A percentile compares a stretch with the other conserved stretches of the same genome.
Conservation (phyloP, 2,113 vertebrate genomes). For the Misgurnus mizolepis region DNA sequence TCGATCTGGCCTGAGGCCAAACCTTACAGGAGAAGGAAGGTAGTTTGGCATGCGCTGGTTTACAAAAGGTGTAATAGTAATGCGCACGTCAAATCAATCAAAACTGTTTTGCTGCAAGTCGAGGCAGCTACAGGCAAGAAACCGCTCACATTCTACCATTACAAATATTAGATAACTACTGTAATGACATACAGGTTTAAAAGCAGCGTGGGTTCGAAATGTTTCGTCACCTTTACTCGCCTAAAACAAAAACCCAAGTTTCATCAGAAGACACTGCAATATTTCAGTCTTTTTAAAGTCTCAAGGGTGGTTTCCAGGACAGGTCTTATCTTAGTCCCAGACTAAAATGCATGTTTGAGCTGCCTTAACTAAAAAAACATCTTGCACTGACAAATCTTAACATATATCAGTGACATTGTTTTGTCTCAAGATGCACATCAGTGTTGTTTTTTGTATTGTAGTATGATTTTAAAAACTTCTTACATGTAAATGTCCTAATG, state of each 20-base stretch:
- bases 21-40: slow-evolving; percentile 18
- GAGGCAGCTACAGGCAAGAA: background rate
- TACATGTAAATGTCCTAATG: too few relatives aligned
- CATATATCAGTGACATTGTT: too few relatives aligned
- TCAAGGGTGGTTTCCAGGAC: too few relatives aligned
- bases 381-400: too few relatives aligned
- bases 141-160: slow-evolving; percentile 4
- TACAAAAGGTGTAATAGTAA: slow-evolving; percentile 65
- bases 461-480: too few relatives aligned
- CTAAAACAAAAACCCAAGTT: background rate
- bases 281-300: background rate
- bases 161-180: slow-evolving; percentile 10
- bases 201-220: slow-evolving; percentile 7
- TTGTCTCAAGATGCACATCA: too few relatives aligned
- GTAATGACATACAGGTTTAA: slow-evolving; percentile 17
- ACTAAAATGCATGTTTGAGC: too few relatives aligned
- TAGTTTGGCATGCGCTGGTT: slow-evolving; percentile 57
- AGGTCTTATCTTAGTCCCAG: too few relatives aligned
- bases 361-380: too few relatives aligned
- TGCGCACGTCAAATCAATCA: slow-evolving; percentile 22
- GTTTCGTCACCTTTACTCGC: slow-evolving; percentile 37
- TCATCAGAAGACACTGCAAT: slow-evolving; percentile 6
- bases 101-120: slow-evolving; percentile 29
- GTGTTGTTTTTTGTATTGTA: too few relatives aligned
- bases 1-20: slow-evolving; percentile 60